These are phyloP conservation scores for Cotesia vestalis DNA, from an alignment of 1,140 invertebrate species.

Conservation along the genomic window DNA sequence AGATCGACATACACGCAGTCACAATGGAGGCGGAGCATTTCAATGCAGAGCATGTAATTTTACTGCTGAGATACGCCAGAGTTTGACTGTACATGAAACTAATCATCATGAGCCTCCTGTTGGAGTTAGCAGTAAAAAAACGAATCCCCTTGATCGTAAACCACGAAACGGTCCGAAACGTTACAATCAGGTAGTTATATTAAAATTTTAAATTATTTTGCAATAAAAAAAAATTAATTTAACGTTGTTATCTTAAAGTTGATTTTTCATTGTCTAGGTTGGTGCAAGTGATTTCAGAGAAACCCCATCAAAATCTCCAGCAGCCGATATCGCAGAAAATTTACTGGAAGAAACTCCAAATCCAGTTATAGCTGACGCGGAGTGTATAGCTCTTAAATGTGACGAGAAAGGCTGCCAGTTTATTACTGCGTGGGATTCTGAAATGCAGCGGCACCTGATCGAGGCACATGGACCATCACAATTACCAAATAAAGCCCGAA, in stretches of 20 bases:
- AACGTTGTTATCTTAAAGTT: too few species aligned
- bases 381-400: conserved; percentile 60
- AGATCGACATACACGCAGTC: conserved; percentile 91
- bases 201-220: neutral
- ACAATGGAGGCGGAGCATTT: conserved; percentile 82
- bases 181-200: conserved; percentile 56
- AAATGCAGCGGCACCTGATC: conserved; percentile 63
- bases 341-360: conserved; percentile 39
- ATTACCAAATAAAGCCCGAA: conserved; percentile 49
- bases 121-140: conserved; percentile 67
- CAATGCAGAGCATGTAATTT: conserved; percentile 90
- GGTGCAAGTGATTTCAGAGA: conserved; percentile 60
- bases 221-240: neutral
- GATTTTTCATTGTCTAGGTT: conserved; percentile 44
- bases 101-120: conserved; percentile 85
- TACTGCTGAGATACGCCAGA: conserved; percentile 90
- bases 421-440: conserved; percentile 67
- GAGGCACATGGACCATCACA: conserved; percentile 55
- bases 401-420: conserved; percentile 66
- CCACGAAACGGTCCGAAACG: conserved; percentile 63
- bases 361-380: conserved; percentile 50
- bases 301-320: conserved; percentile 34
- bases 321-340: conserved; percentile 38
- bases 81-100: conserved; percentile 90
- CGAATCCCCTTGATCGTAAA: conserved; percentile 62